Evolutionary conservation across 2,797 vertebrate genomes (phyloP).

Genomic region (Anniella stebbinsi): DNA sequence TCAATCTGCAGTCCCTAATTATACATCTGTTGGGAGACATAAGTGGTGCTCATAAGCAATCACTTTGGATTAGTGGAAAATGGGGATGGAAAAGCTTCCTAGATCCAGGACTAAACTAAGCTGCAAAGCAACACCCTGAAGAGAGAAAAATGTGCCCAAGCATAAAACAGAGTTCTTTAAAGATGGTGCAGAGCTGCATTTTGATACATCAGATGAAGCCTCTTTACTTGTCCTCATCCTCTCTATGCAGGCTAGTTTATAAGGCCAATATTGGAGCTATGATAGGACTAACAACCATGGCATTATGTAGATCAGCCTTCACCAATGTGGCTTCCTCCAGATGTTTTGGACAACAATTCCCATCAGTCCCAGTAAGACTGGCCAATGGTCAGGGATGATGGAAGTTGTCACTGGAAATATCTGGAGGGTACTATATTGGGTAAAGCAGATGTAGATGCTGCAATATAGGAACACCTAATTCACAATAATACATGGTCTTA

Average conservation of each 20-base stretch:
- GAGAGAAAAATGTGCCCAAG: constrained; percentile 22
- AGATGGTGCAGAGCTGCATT: not conserved
- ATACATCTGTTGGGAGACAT: constrained; percentile 33
- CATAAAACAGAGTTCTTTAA: constrained; percentile 40
- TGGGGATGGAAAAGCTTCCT: constrained; percentile 19
- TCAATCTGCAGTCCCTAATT: constrained; percentile 24
- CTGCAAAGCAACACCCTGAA: constrained; percentile 25
- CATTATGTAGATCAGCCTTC: not conserved
- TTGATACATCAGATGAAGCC: constrained; percentile 24
- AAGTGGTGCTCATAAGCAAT: constrained; percentile 43
- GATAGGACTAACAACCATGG: not conserved
- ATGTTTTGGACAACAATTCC: not conserved
- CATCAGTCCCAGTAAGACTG: not conserved
- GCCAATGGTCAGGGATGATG: not conserved
- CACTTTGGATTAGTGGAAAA: constrained; percentile 36
- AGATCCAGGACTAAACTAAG: constrained; percentile 42
- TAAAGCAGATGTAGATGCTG: not conserved
- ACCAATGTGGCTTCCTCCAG: too few species aligned
- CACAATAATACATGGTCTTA: not conserved
- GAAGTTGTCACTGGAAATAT: not conserved
- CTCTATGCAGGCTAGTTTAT: not conserved
- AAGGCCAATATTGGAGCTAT: not conserved
- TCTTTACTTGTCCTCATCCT: not conserved
- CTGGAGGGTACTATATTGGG: not conserved
- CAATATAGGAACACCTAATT: too few species aligned